Conservation (phyloP, 2,113 vertebrate species). For the Tylochromis polylepis region DNA sequence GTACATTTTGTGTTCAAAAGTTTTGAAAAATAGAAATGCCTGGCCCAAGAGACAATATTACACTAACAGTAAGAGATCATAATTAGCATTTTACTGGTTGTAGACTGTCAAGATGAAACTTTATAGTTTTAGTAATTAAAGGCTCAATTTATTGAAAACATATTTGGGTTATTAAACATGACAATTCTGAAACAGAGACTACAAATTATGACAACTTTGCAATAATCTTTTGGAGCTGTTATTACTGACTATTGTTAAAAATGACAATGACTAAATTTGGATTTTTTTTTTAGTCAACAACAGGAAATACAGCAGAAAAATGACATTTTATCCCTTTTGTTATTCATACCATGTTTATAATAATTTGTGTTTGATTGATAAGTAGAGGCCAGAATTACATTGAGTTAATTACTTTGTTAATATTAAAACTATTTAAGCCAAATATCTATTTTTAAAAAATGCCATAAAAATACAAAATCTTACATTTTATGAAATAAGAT, state of each 20-base stretch:
- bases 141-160: not conserved
- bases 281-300: not conserved
- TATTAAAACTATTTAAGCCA: not conserved
- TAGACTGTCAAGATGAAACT: not conserved
- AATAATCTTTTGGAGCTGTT: not conserved
- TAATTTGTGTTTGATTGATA: not conserved
- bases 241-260: not conserved
- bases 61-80: not conserved
- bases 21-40: not conserved
- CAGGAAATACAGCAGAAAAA: not conserved
- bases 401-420: not conserved
- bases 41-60: rapidly evolving
- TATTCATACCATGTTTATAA: not conserved
- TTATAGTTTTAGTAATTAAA: not conserved
- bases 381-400: not conserved
- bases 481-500: not conserved
- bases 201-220: not conserved
- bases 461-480: not conserved
- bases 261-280: not conserved
- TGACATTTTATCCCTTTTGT: rapidly evolving
- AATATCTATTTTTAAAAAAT: not conserved
- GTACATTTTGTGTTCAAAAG: not conserved
- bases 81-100: not conserved
- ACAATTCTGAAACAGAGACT: not conserved
- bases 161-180: not conserved